These are phyloP conservation scores for Alfaro cultratus DNA, from an alignment of 2,797 vertebrate species.

Conservation along the genomic window DNA sequence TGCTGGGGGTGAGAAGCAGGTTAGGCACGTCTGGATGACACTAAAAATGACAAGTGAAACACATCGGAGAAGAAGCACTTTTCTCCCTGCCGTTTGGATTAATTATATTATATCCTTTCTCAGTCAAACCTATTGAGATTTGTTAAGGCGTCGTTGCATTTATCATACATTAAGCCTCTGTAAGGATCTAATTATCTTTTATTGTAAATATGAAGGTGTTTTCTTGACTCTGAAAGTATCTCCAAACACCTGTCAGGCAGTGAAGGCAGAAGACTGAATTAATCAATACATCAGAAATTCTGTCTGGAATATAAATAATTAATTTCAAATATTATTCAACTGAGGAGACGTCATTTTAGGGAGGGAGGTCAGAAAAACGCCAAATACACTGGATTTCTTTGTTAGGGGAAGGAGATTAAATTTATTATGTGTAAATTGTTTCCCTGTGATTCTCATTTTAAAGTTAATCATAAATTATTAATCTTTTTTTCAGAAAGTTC, in stretches of 20 bases:
- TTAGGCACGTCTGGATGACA: constrained; percentile 7
- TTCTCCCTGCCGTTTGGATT: neutral
- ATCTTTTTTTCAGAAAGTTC: neutral
- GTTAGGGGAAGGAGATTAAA: neutral
- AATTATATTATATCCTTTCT: neutral
- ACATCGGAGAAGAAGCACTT: neutral
- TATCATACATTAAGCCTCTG: neutral
- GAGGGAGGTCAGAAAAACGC: neutral
- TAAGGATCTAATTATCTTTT: neutral
- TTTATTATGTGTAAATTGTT: neutral
- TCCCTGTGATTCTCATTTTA: neutral
- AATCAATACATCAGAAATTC: constrained; percentile 5
- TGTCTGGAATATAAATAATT: constrained; percentile 4
- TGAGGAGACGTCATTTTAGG: too few species aligned
- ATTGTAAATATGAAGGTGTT: neutral
- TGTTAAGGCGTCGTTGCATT: neutral
- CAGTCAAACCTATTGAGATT: neutral
- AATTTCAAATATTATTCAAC: neutral
- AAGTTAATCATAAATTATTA: neutral
- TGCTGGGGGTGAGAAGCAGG: constrained; percentile 9
- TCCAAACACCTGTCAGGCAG: neutral
- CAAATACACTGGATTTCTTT: neutral
- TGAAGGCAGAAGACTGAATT: constrained; percentile 1
- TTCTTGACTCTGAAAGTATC: neutral
- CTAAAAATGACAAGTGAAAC: constrained; percentile 11